Percentiles rank a stretch among this genome's conserved stretches.
phyloP scores from a whole-genome alignment of 1,140 invertebrate genomes.

The Drosophila mauritiana region DNA sequence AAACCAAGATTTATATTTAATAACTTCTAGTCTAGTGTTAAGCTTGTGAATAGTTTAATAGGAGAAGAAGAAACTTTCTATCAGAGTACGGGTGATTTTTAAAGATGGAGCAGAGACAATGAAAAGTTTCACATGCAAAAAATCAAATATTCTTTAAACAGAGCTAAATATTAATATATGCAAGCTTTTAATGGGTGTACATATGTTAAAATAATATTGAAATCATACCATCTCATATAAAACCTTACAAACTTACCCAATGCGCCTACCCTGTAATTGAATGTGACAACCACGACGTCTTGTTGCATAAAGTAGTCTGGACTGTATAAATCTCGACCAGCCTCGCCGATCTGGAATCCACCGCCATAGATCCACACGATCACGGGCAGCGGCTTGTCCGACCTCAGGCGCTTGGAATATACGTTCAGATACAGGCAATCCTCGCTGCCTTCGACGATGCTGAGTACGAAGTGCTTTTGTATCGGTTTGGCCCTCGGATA shows the following conservation, averaged over 20 bases:
- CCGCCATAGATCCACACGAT: constrained; percentile 91
- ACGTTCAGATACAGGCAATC: constrained; percentile 81
- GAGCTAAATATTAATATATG: no score
- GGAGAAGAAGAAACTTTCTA: no score
- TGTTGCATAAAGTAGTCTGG: constrained; percentile 88
- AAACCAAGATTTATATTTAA: no score
- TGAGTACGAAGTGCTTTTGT: constrained; percentile 59
- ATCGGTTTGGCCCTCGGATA: constrained; percentile 55
- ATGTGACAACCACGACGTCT: constrained; percentile 88
- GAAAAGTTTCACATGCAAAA: no score
- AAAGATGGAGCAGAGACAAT: no score
- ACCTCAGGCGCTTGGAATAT: constrained; percentile 61
- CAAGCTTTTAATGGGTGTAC: no score
- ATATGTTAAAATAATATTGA: no score
- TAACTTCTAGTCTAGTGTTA: no score
- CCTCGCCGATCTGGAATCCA: constrained; percentile 86
- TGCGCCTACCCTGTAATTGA: constrained; percentile 89
- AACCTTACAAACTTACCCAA: constrained; percentile 79
- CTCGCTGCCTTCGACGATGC: constrained; percentile 62
- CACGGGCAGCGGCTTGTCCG: constrained; percentile 85
- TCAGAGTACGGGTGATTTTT: no score
- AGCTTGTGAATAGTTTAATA: no score
- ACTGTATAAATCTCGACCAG: constrained; percentile 84
- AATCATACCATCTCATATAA: no score
- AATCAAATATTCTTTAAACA: no score